A percentile compares a stretch with the other conserved stretches of the same genome.
phyloP scores from a whole-genome alignment of 2,888 invertebrate species.

The Brachynemurus nebulosus region DNA sequence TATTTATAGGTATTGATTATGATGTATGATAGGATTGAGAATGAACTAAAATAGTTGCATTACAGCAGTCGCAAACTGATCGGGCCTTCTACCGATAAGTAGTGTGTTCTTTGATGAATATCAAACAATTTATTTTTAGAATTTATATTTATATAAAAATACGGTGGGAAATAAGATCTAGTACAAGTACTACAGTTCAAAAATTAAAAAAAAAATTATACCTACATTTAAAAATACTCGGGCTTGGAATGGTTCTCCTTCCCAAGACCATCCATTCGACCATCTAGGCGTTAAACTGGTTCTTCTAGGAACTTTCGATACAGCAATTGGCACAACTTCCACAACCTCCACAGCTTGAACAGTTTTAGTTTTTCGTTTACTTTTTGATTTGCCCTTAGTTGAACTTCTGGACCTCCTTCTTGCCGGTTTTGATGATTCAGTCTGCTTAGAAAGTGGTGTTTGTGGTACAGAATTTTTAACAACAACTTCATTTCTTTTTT shows the following conservation, averaged over 20 bases:
- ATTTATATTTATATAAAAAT: too few species aligned
- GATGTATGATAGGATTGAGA: too few species aligned
- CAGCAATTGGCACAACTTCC: conserved; percentile 18
- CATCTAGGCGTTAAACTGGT: conserved; percentile 43
- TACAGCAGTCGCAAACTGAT: too few species aligned
- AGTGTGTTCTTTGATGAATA: too few species aligned
- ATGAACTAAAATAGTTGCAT: too few species aligned
- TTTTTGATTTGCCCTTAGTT: conserved; percentile 21
- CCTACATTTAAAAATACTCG: conserved; percentile 81
- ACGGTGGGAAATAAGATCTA: too few species aligned
- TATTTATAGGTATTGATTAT: too few species aligned
- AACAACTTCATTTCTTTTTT: conserved; percentile 14
- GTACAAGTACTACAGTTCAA: too few species aligned
- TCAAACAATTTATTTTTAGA: too few species aligned
- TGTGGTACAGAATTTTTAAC: conserved; percentile 22
- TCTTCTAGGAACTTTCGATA: conserved; percentile 25
- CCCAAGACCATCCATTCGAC: conserved; percentile 91
- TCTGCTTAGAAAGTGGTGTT: conserved; percentile 18
- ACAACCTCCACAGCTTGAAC: conserved; percentile 19
- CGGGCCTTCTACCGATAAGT: too few species aligned
- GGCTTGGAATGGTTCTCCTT: conserved; percentile 67
- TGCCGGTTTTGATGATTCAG: conserved; percentile 5
- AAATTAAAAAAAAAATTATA: conserved; percentile 17
- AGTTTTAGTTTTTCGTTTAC: conserved; percentile 25
- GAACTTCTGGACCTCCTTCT: conserved; percentile 1